Evolutionary conservation across 1,140 invertebrate genomes (phyloP), one percentile per base, ranked within the genome.

Genomic region (Conus ventricosus): DNA sequence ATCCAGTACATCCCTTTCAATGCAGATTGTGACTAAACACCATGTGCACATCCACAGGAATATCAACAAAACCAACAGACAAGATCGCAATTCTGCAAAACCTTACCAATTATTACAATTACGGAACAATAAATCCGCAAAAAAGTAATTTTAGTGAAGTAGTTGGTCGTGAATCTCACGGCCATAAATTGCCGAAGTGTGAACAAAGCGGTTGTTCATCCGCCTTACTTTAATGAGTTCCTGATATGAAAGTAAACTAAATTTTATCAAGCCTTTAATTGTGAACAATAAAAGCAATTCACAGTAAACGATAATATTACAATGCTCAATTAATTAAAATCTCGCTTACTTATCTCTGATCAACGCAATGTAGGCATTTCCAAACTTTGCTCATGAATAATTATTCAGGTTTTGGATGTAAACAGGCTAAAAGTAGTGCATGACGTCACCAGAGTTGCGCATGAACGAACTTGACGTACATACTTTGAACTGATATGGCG

Each of bases 361-460:
- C 76, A 78, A 27, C 76, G 7, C 8, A 13, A 78, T 39, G 11
- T 39, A 54, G 20, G 51, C 80, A 81, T 81, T 81, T 85, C 60
- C 63, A 75, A 87, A 55, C 75, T 80, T 80, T 20, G 85, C 85
- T 87, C 85, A 87, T 87, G 85, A 87, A 87, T 87, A 87, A 87
- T 87, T 87, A 87, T 87, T 78, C 85, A 78, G 85, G 25, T 67
- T 87, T 80, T 78, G 85, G 85, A 87, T 88, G 92, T 91, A 92
- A 92, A 91, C 90, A 91, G 91, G 91, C 90, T 89, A 91, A 90
- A 93, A 93, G 92, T 93, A 93, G 93, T 93, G 86, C 93, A 92
- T 93, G 92, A 93, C 93, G 91, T 93, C 92, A 93, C 57, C 87
- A 87, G 51, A 81, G 84, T 39, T 90, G 89, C 89, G 89, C 89